A percentile compares a stretch with the other conserved stretches of the same genome.
Evolutionary conservation across 2,113 vertebrate genomes (phyloP).

Genomic region (Naja naja): DNA sequence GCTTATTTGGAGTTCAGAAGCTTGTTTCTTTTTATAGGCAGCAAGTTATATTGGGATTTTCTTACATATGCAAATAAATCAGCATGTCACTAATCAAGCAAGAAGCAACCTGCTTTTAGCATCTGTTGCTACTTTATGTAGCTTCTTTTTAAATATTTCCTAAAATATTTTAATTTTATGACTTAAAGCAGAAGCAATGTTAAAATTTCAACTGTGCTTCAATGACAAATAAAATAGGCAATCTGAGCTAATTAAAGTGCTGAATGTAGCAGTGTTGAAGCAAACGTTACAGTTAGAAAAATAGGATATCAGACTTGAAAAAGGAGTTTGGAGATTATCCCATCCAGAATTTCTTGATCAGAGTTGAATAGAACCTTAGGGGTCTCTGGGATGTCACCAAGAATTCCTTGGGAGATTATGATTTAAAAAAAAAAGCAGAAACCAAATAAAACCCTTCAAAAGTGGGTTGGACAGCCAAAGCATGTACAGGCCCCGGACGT

Average conservation of each 20-base stretch:
- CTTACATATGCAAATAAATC: slow-evolving; percentile 30
- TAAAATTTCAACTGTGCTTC: slow-evolving; percentile 6
- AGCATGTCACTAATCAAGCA: slow-evolving; percentile 24
- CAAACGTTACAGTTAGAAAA: background rate
- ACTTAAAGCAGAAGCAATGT: slow-evolving; percentile 26
- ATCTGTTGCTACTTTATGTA: slow-evolving; percentile 20
- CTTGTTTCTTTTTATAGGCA: slow-evolving; percentile 42
- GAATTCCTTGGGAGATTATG: background rate
- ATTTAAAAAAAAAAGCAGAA: background rate
- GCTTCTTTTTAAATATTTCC: background rate
- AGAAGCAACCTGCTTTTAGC: slow-evolving; percentile 7
- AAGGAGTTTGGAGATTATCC: background rate
- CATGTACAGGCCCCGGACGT: background rate
- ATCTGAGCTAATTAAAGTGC: background rate
- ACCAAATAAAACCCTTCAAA: background rate
- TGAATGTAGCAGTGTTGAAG: background rate
- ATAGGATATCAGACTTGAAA: background rate
- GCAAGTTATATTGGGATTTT: slow-evolving; percentile 35
- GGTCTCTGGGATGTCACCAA: background rate
- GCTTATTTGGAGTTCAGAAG: slow-evolving; percentile 33
- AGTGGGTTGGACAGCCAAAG: background rate
- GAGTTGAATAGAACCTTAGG: background rate
- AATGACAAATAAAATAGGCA: background rate
- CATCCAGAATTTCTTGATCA: background rate
- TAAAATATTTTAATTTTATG: slow-evolving; percentile 25